Conservation (phyloP, 2,797 vertebrate species). For the Thripadectes ignobilis region DNA sequence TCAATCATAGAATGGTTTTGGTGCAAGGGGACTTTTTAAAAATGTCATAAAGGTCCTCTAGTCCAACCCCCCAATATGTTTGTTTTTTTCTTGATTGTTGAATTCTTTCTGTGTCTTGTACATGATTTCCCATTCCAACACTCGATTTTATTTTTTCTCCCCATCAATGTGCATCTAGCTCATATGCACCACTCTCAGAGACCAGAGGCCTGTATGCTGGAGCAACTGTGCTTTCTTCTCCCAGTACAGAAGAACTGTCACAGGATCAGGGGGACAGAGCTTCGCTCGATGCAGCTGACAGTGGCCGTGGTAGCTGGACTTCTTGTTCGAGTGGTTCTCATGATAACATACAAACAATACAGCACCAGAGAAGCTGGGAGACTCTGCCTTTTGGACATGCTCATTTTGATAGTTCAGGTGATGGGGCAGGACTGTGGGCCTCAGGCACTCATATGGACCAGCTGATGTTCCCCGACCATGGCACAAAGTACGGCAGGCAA, state of each 20-base stretch:
- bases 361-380: constrained; percentile 97
- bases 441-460: constrained; percentile 79
- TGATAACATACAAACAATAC: constrained; percentile 98
- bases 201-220: constrained; percentile 88
- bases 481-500: constrained; percentile 78
- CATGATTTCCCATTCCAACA: background rate
- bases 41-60: background rate
- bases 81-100: background rate
- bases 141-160: background rate
- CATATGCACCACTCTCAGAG: constrained; percentile 91
- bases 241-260: constrained; percentile 94
- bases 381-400: constrained; percentile 86
- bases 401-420: constrained; percentile 80
- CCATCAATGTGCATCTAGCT: constrained; percentile 71
- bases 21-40: background rate
- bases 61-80: background rate
- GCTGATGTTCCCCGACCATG: constrained; percentile 81
- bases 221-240: constrained; percentile 91
- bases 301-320: constrained; percentile 98
- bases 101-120: background rate
- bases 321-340: constrained; percentile 98
- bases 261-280: constrained; percentile 96
- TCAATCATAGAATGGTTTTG: background rate
- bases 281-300: constrained; percentile 95
- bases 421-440: constrained; percentile 77